Evolutionary conservation across 2,113 vertebrate species (phyloP).

Genomic region (Pogonocichla stellata): DNA sequence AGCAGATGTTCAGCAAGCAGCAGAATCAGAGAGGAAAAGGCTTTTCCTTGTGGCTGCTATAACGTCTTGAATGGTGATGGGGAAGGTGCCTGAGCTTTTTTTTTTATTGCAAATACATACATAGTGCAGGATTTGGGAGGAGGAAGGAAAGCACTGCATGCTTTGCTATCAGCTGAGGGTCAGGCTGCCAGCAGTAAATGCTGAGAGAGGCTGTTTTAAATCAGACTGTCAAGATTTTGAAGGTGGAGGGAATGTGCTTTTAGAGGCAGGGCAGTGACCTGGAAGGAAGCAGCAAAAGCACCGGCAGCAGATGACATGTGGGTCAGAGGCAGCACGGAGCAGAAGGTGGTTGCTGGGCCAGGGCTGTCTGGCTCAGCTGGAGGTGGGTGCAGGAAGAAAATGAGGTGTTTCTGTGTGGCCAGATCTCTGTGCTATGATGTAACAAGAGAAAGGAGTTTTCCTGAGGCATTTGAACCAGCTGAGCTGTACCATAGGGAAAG

Average conservation of each 20-base stretch:
- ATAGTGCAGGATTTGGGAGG: background rate
- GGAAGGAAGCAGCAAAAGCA: background rate
- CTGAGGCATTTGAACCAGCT: rapidly evolving
- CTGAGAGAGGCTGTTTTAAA: background rate
- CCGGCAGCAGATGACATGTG: background rate
- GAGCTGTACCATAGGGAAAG: background rate
- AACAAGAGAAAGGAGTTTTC: background rate
- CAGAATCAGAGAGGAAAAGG: background rate
- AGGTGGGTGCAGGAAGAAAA: background rate
- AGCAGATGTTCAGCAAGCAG: background rate
- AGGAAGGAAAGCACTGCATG: background rate
- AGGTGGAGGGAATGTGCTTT: background rate
- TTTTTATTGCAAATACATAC: background rate
- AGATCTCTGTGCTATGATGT: background rate
- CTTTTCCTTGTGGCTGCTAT: background rate
- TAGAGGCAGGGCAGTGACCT: background rate
- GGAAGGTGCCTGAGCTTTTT: background rate
- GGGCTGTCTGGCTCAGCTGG: background rate
- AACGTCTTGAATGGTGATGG: background rate
- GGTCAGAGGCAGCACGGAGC: background rate
- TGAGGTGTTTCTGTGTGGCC: background rate
- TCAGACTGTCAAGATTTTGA: background rate
- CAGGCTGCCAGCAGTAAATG: background rate
- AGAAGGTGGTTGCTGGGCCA: background rate
- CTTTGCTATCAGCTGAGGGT: background rate